phyloP scores from a whole-genome alignment of 2,797 vertebrate genomes.

The Parotocinclus haroldoi region DNA sequence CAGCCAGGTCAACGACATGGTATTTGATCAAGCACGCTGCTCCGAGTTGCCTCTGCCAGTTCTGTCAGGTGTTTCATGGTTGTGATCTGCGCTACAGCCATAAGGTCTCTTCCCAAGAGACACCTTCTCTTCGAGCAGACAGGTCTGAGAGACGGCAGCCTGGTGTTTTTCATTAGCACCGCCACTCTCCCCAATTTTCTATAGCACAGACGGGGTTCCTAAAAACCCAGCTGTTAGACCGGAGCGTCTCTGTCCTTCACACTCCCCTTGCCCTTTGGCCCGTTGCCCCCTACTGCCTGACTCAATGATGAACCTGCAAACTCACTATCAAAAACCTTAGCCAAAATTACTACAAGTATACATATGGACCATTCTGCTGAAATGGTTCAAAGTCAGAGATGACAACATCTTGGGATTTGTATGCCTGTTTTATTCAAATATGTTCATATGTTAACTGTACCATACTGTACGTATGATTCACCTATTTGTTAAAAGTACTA shows the following conservation, averaged over 20 bases:
- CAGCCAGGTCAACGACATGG: neutral
- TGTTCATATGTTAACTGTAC: too few relatives aligned
- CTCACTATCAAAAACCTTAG: too few relatives aligned
- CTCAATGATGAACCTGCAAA: neutral
- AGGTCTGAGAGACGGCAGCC: neutral
- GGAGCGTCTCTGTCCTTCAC: neutral
- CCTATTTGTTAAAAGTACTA: too few relatives aligned
- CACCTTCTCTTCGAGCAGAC: neutral
- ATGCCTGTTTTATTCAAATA: too few relatives aligned
- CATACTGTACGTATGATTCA: too few relatives aligned
- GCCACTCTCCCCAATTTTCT: neutral
- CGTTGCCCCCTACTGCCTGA: constrained; percentile 3
- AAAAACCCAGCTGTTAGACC: neutral
- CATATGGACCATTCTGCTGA: too few relatives aligned
- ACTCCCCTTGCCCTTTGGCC: neutral
- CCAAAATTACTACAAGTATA: too few relatives aligned
- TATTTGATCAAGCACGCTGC: neutral
- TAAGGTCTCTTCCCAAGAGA: neutral
- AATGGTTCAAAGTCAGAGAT: too few relatives aligned
- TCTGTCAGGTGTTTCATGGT: constrained; percentile 5
- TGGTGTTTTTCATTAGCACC: constrained; percentile 14
- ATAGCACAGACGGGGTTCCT: constrained; percentile 1
- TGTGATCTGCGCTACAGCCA: constrained; percentile 6
- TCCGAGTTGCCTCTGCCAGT: neutral
- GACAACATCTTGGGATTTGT: too few relatives aligned